Evolutionary conservation across 2,797 vertebrate genomes (phyloP).

Genomic region (Smutsia temminckii): DNA sequence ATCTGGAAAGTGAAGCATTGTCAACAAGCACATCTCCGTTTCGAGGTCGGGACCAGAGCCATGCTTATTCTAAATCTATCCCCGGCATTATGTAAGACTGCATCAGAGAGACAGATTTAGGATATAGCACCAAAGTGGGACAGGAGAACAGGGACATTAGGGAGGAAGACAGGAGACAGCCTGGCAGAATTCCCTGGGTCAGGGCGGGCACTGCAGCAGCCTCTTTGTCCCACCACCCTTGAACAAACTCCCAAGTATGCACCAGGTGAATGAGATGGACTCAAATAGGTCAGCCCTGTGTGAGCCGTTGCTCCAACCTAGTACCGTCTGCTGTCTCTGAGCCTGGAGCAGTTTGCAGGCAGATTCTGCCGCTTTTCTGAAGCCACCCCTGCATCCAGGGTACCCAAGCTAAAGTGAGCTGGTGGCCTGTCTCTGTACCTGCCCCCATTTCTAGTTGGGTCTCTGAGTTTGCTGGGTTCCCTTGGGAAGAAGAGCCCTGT

Average conservation of each 20-base stretch:
- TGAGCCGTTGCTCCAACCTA: background rate
- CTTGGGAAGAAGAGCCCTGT: background rate
- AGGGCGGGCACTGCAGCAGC: background rate
- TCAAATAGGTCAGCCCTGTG: too few relatives aligned
- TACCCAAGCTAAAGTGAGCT: background rate
- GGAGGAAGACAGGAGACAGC: background rate
- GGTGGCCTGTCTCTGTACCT: background rate
- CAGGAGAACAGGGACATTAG: background rate
- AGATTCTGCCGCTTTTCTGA: background rate
- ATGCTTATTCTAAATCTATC: background rate
- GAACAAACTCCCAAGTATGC: too few relatives aligned
- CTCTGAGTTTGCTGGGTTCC: background rate
- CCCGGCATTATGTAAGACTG: background rate
- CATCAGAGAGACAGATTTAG: background rate
- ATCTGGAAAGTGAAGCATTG: background rate
- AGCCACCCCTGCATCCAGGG: background rate
- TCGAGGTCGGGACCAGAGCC: background rate
- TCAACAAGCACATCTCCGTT: background rate
- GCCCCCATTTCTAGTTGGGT: background rate
- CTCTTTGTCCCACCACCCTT: fast-evolving
- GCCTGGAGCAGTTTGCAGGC: too few relatives aligned
- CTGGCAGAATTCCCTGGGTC: background rate
- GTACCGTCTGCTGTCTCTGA: background rate
- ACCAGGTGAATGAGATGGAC: background rate
- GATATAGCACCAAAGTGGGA: background rate